Percentiles rank a stretch among this genome's conserved stretches.
Conservation (phyloP, 2,888 invertebrate species). For the Stratiomys singularior region DNA sequence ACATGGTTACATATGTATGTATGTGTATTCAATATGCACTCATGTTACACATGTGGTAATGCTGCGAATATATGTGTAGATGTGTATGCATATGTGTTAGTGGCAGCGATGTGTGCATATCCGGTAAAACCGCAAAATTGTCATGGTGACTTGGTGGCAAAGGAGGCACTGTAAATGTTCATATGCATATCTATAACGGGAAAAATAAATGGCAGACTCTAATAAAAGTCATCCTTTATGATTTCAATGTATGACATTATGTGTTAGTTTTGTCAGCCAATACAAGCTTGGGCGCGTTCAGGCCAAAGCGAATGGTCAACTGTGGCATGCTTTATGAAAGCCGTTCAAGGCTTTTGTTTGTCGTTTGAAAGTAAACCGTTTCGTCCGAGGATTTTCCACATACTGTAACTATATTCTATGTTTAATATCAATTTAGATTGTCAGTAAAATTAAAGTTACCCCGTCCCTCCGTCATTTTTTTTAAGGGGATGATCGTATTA, state of each 20-base stretch:
- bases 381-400: too few species aligned
- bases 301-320: background rate
- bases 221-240: slow-evolving; percentile 43
- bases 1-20: background rate
- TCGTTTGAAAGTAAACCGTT: background rate
- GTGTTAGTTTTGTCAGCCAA: slow-evolving; percentile 17
- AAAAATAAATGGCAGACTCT: slow-evolving; percentile 7
- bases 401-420: too few species aligned
- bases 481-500: too few species aligned
- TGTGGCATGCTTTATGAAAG: slow-evolving; percentile 3
- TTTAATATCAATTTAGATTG: too few species aligned
- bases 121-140: background rate
- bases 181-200: background rate
- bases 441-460: too few species aligned
- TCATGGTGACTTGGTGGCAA: background rate
- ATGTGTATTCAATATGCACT: background rate
- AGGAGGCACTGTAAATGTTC: slow-evolving; percentile 6
- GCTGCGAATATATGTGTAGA: background rate
- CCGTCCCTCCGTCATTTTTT: too few species aligned
- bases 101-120: background rate
- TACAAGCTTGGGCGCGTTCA: background rate
- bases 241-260: slow-evolving; percentile 24
- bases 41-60: background rate
- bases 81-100: too few species aligned
- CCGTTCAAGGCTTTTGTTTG: slow-evolving; percentile 21